phyloP scores from a whole-genome alignment of 2,113 vertebrate species.

The Axis porcinus region DNA sequence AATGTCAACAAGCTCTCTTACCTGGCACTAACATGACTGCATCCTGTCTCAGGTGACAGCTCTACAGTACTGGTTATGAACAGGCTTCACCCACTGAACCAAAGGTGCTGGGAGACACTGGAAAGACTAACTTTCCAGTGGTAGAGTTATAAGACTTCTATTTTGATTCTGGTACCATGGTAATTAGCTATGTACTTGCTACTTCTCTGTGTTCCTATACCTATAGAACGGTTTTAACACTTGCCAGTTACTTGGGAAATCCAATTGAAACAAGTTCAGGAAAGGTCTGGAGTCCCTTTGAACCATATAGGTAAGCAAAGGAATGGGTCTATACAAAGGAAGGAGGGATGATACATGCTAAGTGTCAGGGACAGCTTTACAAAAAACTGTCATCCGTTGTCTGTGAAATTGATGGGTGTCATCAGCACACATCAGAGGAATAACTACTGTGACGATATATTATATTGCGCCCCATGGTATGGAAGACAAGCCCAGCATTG shows the following conservation, averaged over 20 bases:
- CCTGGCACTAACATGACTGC: neutral
- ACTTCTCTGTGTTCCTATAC: neutral
- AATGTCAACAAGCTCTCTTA: neutral
- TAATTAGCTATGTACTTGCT: neutral
- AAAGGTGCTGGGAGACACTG: neutral
- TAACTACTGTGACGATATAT: neutral
- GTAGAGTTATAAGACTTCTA: neutral
- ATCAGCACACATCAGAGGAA: neutral
- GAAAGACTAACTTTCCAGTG: neutral
- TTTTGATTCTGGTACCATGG: neutral
- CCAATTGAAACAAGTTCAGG: neutral
- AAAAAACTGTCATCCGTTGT: neutral
- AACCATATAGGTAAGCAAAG: neutral
- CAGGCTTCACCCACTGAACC: neutral
- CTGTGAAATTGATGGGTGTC: neutral
- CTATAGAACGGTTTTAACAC: neutral
- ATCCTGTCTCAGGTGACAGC: neutral
- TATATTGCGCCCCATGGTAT: neutral
- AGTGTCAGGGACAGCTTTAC: neutral
- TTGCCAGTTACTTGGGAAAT: neutral
- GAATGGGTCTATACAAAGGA: neutral
- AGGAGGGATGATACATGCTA: neutral
- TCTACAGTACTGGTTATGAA: neutral
- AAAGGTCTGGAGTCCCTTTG: neutral
- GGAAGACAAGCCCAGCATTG: neutral